phyloP scores from a whole-genome alignment of 2,113 vertebrate genomes.

The Fukomys damarensis region DNA sequence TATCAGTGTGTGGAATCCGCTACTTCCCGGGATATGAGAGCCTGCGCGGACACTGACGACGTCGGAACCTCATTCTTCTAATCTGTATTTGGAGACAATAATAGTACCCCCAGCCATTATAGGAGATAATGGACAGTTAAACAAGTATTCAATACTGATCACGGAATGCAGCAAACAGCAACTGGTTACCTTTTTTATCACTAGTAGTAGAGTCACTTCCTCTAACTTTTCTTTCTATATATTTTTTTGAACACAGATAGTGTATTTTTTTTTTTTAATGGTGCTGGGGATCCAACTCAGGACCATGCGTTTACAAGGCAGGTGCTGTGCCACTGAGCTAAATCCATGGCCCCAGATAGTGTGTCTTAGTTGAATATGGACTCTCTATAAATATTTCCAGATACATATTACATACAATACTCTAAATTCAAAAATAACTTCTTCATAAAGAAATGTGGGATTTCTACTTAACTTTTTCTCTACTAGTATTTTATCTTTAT shows the following conservation, averaged over 20 bases:
- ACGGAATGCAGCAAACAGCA: not conserved
- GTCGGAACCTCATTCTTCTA: not conserved
- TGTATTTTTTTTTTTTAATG: no score
- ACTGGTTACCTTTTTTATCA: not conserved
- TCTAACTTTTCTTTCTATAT: not conserved
- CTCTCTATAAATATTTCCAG: not conserved
- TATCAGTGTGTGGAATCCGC: not conserved
- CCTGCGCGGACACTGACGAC: not conserved
- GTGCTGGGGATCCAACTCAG: no score
- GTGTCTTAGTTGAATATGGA: not conserved
- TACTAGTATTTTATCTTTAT: not conserved
- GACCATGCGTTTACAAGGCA: no score
- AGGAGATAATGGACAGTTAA: not conserved
- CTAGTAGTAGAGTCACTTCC: not conserved
- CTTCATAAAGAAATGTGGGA: not conserved
- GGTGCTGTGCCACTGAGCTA: no score
- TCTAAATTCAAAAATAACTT: not conserved
- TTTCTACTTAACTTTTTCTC: not conserved
- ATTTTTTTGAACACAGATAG: no score
- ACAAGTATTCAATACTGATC: not conserved
- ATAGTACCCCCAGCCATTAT: not conserved
- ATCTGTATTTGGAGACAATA: not conserved
- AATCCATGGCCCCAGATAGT: no score
- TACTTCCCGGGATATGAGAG: not conserved
- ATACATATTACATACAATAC: not conserved